Conservation (phyloP, 2,113 vertebrate species). For the Phodopus roborovskii region DNA sequence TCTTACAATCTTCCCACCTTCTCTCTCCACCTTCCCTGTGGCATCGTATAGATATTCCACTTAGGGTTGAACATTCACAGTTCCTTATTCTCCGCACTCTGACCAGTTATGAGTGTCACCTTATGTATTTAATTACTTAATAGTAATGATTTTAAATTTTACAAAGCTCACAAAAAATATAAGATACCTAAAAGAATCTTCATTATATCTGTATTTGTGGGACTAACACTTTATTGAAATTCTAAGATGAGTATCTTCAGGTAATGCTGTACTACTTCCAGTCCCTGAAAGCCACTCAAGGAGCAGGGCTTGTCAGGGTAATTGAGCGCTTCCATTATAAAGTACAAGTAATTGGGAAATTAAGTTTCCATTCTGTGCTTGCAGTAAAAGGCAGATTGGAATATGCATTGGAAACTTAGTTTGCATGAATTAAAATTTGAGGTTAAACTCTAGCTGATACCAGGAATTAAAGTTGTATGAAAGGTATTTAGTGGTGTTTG, state of each 20-base stretch:
- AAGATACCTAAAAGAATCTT: background rate
- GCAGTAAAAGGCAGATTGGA: conserved; percentile 51
- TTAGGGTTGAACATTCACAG: background rate
- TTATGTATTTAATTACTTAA: conserved; percentile 24
- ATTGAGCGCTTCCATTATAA: conserved; percentile 69
- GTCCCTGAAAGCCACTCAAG: conserved; percentile 40
- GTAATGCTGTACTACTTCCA: conserved; percentile 51
- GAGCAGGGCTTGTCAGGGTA: conserved; percentile 40
- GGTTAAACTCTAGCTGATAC: conserved; percentile 34
- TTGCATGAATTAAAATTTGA: conserved; percentile 57
- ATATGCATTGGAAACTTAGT: conserved; percentile 53
- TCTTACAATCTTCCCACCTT: no score
- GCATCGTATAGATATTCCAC: background rate
- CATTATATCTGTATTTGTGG: background rate
- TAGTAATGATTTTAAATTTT: background rate
- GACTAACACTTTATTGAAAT: conserved; percentile 22
- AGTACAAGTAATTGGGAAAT: conserved; percentile 64
- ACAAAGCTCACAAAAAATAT: background rate
- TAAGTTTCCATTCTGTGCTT: conserved; percentile 63
- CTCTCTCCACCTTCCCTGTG: no score
- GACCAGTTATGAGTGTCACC: background rate
- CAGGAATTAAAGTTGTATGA: background rate
- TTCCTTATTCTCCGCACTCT: background rate
- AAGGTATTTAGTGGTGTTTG: conserved; percentile 48
- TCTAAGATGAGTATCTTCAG: conserved; percentile 37